Base-by-base conservation (phyloP, 2,888 invertebrate genomes). In the Hyposoter dolosus region DNA sequence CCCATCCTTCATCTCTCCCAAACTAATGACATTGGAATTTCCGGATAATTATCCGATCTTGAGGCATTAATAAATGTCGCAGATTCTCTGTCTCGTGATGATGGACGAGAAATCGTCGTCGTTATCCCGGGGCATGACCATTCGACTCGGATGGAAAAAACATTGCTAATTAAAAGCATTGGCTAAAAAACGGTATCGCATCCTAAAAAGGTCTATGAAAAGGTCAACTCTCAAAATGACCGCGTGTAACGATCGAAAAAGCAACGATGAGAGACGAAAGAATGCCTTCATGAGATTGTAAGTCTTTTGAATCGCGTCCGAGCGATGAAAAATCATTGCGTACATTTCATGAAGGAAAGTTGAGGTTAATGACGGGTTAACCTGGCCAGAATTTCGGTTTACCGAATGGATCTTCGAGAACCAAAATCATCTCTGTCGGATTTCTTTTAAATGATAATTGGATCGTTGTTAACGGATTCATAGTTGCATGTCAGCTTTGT, bases 11-110 rank as follows among this genome's bases (percentile, higher is more conserved):
- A 28, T 63, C 40, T 35, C 28, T 45, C 43, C 12, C 10, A 19
- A 43, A 23, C 47, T 74, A 53, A 80, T 76, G 87, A 83, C 85
- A 45, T 69, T 19, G 23, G 53, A 50, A 47, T 82, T 75, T 72
- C 75, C 82, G 83, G 82, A 88, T 89, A 89, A 89, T 89, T 89
- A 85, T 82, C 71, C 79, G 19, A 56, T 43, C 72, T 68, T 68
- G 28, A 53, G n/a, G n/a, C 69, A 47, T 78, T 74, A 77, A 78
- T 85, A 78, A 71, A 82, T 78, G 19, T 68, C 78, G 56, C 56
- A 19, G 74, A 72, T 74, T 82, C 56, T 35, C 68, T 45, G 53
- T n/a, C 45, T 17, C 19, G 45, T 28, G 75, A 84, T 80, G n/a
- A 84, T 80, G n/a, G 63, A 32, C 15, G 28, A 75, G 60, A 75